Base-by-base conservation (phyloP, 2,113 vertebrate species). In the Sceloporus undulatus region DNA sequence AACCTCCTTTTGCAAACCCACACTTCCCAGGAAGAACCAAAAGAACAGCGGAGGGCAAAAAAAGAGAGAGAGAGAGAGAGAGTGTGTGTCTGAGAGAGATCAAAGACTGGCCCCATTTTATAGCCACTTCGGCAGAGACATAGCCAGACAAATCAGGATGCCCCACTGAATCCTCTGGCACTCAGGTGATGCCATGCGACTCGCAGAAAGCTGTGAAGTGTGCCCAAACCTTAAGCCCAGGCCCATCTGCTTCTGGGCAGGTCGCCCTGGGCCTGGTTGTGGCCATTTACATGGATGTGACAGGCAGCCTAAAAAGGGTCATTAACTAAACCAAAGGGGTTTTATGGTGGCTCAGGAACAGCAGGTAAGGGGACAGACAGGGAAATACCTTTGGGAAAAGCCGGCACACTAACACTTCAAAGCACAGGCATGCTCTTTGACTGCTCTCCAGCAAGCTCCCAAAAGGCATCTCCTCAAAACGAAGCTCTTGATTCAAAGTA, bases 321-420 rank as follows among this genome's bases (percentile, higher is more conserved):
- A 86, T 83, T 83, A 90, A 78, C 73, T 65, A 78, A 86, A 59
- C 88, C 84, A 89, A 89, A 86, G 88, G 88, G 65, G 23, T 38
- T 86, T 83, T 73, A 83, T 77, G 42, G 54, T 11, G 48, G n/a
- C 23, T 75, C 59, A 19, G 54, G 42, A 70, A 82, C n/a, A 82
- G 84, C 70, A 25, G 34, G n/a, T 16, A 70, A 86, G 27, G 79
- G 70, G 11, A 40, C 78, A 56, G 54, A 13, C 34, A 4, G 19
- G 2, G 62, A 18, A 42, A 40, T 11, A 25, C 25, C 71, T 83
- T 68, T 68, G 87, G 8, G 73, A 34, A 62, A 48, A 48, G 48
- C 48, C 48, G 4, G 48, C 48, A 48, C 48, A 48, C 48, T 48
- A 7, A 27, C 21, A 78, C 85, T 78, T 86, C 88, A 90, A 90